Base-by-base conservation (phyloP, 2,113 vertebrate species). In the Psammodynastes pulverulentus region DNA sequence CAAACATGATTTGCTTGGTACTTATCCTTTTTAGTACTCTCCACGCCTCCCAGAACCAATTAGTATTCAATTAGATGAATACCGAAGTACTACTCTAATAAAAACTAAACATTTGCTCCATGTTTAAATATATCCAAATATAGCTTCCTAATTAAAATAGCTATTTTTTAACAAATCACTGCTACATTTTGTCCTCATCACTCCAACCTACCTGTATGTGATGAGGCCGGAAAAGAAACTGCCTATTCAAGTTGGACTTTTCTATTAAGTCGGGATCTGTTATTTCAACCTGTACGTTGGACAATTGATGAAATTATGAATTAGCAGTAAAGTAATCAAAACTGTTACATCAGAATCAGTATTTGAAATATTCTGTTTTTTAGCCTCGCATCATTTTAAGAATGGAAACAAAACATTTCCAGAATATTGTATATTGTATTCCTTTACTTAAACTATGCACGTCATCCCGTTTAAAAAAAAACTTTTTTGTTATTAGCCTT, bases 261-360 rank as follows among this genome's bases (percentile, higher is more conserved):
- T 99, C 99, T 95, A 99, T 99, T 94, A 99, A 98, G 96, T 99
- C 99, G 93, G 99, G 99, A 96, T 99, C 99, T 96, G 99, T 99
- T 96, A 99, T 96, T 96, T 98, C 99, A 91, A 99, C 97, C 99
- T 99, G 97, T 92, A 94, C 26, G n/a, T 62, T 6, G 85, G 49
- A 89, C 21, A 89, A 49, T 12, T 39, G 49, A n/a, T 88, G 29
- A 10, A 84, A 39, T 51, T 43, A 56, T 1, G 56, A 58, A 34
- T 8, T 12, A 91, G 9, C 4, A 15, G 56, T 56, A 92, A 88
- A 53, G 26, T 58, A 6, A 49, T 39, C 46, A 84, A 92, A 85
- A 5, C 7, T 43, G 89, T 58, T 15, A 26, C 10, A 15, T 58
- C 19, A 86, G n/a, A 89, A 89, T 86, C 45, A 89, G 53, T n/a